Evolutionary conservation across 2,888 invertebrate species (phyloP), one percentile per base, ranked within the genome.

Genomic region (Phyllotreta cruciferae): DNA sequence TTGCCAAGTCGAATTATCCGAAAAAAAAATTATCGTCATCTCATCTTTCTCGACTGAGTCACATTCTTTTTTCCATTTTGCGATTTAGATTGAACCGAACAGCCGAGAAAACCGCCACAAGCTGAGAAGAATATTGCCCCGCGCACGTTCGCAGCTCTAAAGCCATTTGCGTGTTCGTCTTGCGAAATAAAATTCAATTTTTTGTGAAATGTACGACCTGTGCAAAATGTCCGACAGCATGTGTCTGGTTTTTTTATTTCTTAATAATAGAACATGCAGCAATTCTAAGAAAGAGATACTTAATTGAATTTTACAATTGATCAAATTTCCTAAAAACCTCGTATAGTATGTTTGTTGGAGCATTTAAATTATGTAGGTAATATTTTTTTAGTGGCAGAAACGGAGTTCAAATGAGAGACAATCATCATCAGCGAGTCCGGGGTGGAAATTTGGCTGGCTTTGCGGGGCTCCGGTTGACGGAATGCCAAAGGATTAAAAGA

Each of bases 61-160:
- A 37, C 24, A 35, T 6, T 36, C 35, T 50, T 37, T 11, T 50
- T 35, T 50, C 36, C 11, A 36, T 11, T 50, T 34, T 50, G 3
- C 50, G 50, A n/a, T 50, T 50, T 9, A 35, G 36, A 50, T 50
- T 50, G 50, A 36, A 35, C 50, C 14, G 35, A 50, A 35, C 36
- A n/a, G 50, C 36, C 36, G 35, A 36, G 50, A 34, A 50, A 36
- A 50, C 36, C 50, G 50, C 50, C 50, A 34, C 8, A n/a, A 36
- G 50, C 35, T 14, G 36, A 7, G 10, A 6, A 9, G 14, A 47
- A 47, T 5, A 24, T 47, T 47, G 6, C 6, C 45, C 7, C 7
- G 34, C 34, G 34, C 6, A 47, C 8, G 47, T 14, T 8, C 14
- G 10, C 7, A 13, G 13, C 44, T 14, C 14, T 14, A 9, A 13